A percentile compares a stretch with the other conserved stretches of the same genome.
These are phyloP conservation scores for Pristionchus exspectatus DNA, from an alignment of 2,888 invertebrate species.

Conservation along the genomic window DNA sequence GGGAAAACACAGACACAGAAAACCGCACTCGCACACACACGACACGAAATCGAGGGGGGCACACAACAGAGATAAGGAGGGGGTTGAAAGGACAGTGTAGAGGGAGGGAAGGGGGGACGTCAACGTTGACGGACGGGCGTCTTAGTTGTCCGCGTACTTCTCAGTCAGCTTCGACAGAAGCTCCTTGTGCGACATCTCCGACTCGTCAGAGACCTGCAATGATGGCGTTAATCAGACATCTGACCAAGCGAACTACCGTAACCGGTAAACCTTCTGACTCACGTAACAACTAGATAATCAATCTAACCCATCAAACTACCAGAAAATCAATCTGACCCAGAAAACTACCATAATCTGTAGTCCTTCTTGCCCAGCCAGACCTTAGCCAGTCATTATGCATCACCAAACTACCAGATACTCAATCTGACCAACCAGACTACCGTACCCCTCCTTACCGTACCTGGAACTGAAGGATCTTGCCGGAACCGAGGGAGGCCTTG, in stretches of 20 bases:
- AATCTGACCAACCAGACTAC: not conserved
- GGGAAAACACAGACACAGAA: constrained; percentile 13
- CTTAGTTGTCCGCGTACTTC: constrained; percentile 77
- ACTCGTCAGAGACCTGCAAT: constrained; percentile 77
- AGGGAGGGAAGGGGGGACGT: constrained; percentile 1
- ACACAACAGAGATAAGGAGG: constrained; percentile 14
- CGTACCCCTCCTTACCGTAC: constrained; percentile 59
- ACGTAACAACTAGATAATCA: not conserved
- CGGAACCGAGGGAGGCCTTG: constrained; percentile 90
- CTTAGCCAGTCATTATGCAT: too few species aligned
- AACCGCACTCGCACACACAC: constrained; percentile 29
- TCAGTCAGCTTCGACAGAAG: constrained; percentile 76
- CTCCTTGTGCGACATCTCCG: constrained; percentile 78
- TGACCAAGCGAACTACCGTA: not conserved
- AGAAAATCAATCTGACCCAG: not conserved
- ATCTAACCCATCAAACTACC: too few species aligned
- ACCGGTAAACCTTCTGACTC: not conserved
- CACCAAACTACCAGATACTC: too few species aligned
- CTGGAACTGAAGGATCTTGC: constrained; percentile 78
- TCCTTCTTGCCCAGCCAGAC: too few species aligned
- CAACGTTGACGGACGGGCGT: constrained; percentile 9
- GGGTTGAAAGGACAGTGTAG: constrained; percentile 47
- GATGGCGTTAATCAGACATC: not conserved
- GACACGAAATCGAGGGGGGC: constrained; percentile 12
- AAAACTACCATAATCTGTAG: not conserved